Evolutionary conservation across 1,140 invertebrate species (phyloP), one percentile per base, ranked within the genome.

Genomic region (Anastatus disparis): DNA sequence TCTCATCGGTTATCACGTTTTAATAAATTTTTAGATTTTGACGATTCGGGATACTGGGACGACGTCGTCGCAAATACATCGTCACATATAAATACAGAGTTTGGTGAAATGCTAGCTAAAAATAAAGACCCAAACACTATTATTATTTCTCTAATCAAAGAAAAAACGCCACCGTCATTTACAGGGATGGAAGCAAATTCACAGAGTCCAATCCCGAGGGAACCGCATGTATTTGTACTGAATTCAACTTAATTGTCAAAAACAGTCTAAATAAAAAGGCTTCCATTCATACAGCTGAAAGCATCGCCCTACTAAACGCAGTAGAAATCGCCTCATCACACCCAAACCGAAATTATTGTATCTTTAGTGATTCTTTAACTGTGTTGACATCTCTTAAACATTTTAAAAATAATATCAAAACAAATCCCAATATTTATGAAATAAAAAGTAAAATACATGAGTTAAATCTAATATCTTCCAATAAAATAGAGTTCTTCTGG

Each of bases 131-230:
- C n/a, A n/a, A n/a, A n/a, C n/a, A n/a, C n/a, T n/a, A n/a, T n/a
- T n/a, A n/a, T n/a, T n/a, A n/a, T n/a, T n/a, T n/a, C n/a, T n/a
- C n/a, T n/a, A n/a, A n/a, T n/a, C n/a, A n/a, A n/a, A n/a, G n/a
- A n/a, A n/a, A n/a, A n/a, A n/a, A n/a, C n/a, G n/a, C n/a, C n/a
- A n/a, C n/a, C n/a, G n/a, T n/a, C n/a, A n/a, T n/a, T n/a, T n/a
- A n/a, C n/a, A n/a, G n/a, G n/a, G 29, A 58, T 38, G 55, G 55
- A 6, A 58, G 55, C 22, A 58, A 40, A 40, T 58, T 31, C 2
- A 20, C 2, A 17, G 8, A 20, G 1, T 55, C 17, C 2, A 17
- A 17, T n/a, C 20, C 55, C 3, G n/a, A 38, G 2, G 55, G 55
- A 4, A 13, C 8, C 8, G 55, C 55, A 17, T 58, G 29, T 22